Evolutionary conservation across 1,140 invertebrate genomes (phyloP).

Genomic region (Aphaenogaster floridana): DNA sequence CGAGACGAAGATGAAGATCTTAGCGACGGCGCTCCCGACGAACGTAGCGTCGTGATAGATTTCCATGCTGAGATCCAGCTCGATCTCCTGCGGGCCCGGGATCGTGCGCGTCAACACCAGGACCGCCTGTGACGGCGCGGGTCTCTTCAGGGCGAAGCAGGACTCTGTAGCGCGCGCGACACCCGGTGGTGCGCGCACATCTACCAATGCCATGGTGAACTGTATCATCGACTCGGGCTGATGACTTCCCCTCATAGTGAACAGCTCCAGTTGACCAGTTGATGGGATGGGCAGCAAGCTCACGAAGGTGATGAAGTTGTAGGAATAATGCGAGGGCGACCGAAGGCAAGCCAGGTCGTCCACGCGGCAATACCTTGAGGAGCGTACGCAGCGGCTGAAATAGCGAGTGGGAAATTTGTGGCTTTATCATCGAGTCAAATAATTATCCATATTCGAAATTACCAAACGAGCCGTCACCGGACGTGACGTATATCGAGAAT

Average conservation of each 20-base stretch:
- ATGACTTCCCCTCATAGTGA: slow-evolving; percentile 94
- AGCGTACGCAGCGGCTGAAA: slow-evolving; percentile 94
- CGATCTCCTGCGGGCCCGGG: slow-evolving; percentile 95
- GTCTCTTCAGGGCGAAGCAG: slow-evolving; percentile 89
- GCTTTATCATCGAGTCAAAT: neutral
- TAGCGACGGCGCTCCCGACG: slow-evolving; percentile 93
- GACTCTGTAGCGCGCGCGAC: slow-evolving; percentile 89
- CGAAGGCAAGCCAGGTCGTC: slow-evolving; percentile 91
- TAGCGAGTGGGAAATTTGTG: neutral
- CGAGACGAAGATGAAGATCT: slow-evolving; percentile 94
- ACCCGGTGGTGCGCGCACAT: slow-evolving; percentile 88
- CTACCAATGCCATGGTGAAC: slow-evolving; percentile 92
- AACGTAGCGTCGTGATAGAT: slow-evolving; percentile 91
- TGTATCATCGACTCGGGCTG: slow-evolving; percentile 90
- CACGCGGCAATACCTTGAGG: slow-evolving; percentile 89
- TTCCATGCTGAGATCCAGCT: slow-evolving; percentile 95
- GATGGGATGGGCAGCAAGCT: slow-evolving; percentile 93
- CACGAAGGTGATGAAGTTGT: slow-evolving; percentile 96
- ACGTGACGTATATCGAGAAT: neutral
- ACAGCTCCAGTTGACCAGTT: slow-evolving; percentile 91
- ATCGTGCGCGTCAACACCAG: slow-evolving; percentile 91
- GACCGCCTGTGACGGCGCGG: slow-evolving; percentile 90
- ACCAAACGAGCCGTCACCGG: no score
- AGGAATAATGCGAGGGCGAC: slow-evolving; percentile 94
- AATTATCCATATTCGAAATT: neutral